A percentile compares a stretch with the other conserved stretches of the same genome.
phyloP scores from a whole-genome alignment of 2,113 vertebrate genomes.

The Micronisus gabar region DNA sequence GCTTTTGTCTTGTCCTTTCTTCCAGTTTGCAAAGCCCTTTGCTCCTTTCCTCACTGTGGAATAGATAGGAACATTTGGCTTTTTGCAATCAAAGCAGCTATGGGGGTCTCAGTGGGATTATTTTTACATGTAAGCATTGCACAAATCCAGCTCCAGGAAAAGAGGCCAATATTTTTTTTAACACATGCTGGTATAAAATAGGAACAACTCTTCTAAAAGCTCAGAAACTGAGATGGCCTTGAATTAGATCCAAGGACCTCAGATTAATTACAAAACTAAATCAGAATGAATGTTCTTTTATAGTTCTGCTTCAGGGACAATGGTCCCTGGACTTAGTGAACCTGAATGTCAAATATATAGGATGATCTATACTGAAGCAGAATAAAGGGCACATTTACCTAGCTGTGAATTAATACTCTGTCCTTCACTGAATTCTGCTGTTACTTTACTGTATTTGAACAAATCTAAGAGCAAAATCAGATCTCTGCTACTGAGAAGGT shows the following conservation, averaged over 20 bases:
- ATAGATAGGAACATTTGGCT: slow-evolving; percentile 17
- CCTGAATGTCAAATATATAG: slow-evolving; percentile 3
- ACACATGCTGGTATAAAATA: slow-evolving; percentile 55
- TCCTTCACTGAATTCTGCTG: neutral
- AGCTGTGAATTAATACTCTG: neutral
- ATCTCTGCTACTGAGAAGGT: neutral
- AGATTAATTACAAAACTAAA: slow-evolving; percentile 36
- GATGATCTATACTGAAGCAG: neutral
- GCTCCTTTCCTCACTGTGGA: neutral
- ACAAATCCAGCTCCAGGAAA: slow-evolving; percentile 27
- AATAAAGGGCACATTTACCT: slow-evolving; percentile 20
- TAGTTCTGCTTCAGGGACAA: slow-evolving; percentile 3
- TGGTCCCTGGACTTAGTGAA: slow-evolving; percentile 11
- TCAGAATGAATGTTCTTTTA: slow-evolving; percentile 19
- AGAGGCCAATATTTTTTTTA: slow-evolving; percentile 55
- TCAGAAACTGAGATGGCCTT: slow-evolving; percentile 20
- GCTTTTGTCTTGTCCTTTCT: slow-evolving; percentile 27
- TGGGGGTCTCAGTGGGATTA: slow-evolving; percentile 38
- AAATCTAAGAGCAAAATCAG: neutral
- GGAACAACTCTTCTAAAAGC: slow-evolving; percentile 18
- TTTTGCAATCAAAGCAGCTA: slow-evolving; percentile 46
- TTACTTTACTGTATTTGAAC: neutral
- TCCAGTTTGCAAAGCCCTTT: slow-evolving; percentile 17
- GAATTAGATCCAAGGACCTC: slow-evolving; percentile 23
- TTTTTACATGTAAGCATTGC: slow-evolving; percentile 41